Conservation (phyloP, 2,797 vertebrate species). For the Chaunax sp. region DNA sequence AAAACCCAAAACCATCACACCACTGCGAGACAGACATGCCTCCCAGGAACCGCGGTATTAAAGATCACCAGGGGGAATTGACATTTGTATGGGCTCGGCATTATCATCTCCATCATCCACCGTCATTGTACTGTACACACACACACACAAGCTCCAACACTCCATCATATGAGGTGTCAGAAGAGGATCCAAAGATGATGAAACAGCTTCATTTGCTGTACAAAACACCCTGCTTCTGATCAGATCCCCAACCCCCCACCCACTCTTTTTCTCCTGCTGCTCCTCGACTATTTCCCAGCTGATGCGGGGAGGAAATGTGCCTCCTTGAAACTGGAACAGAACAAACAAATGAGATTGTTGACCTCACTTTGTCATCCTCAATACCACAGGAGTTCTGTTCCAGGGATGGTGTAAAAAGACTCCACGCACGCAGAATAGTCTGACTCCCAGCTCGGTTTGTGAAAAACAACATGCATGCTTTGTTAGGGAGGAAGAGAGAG, state of each 20-base stretch:
- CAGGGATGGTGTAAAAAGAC: constrained; percentile 20
- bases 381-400: constrained; percentile 47
- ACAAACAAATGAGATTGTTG: constrained; percentile 76
- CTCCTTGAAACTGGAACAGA: constrained; percentile 69
- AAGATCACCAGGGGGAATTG: constrained; percentile 38
- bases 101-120: constrained; percentile 45
- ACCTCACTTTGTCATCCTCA: constrained; percentile 70
- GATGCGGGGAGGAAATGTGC: constrained; percentile 52
- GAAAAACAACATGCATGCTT: not conserved
- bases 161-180: constrained; percentile 62
- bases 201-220: constrained; percentile 63
- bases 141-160: constrained; percentile 39
- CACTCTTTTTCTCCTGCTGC: constrained; percentile 29
- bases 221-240: constrained; percentile 48
- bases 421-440: constrained; percentile 11
- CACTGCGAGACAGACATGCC: constrained; percentile 24
- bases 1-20: too few relatives aligned
- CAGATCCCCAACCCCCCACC: constrained; percentile 33
- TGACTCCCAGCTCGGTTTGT: constrained; percentile 7
- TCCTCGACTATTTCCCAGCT: constrained; percentile 46
- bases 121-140: constrained; percentile 37
- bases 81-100: constrained; percentile 55
- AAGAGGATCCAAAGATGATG: constrained; percentile 60
- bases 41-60: constrained; percentile 21
- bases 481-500: constrained; percentile 7